Percentiles rank a stretch among this genome's conserved stretches.
Conservation (phyloP, 2,113 vertebrate species). For the Piprites chloris region DNA sequence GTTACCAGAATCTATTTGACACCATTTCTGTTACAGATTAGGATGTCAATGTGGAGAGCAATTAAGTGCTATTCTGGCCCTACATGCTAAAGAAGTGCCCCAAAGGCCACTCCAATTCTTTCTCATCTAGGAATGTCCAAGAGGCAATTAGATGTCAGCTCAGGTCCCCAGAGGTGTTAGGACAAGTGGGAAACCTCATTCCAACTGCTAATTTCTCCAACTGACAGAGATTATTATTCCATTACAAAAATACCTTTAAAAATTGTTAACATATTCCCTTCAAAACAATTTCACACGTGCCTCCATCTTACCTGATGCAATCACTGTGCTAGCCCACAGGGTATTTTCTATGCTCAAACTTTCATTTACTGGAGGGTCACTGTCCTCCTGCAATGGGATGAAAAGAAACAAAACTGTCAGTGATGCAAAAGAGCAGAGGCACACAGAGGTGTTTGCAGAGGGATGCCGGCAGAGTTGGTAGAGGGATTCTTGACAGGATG, state of each 20-base stretch:
- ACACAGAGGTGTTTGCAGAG: neutral
- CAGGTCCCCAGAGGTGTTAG: slow-evolving; percentile 39
- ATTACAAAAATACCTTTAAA: slow-evolving; percentile 60
- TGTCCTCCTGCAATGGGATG: slow-evolving; percentile 84
- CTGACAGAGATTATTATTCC: slow-evolving; percentile 68
- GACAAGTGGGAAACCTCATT: slow-evolving; percentile 53
- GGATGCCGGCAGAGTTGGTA: neutral
- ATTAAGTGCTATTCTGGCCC: slow-evolving; percentile 59
- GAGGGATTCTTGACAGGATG: neutral
- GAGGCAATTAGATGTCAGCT: slow-evolving; percentile 34
- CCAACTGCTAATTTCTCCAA: slow-evolving; percentile 64
- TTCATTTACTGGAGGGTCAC: slow-evolving; percentile 92
- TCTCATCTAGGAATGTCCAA: slow-evolving; percentile 46
- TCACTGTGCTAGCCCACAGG: slow-evolving; percentile 94
- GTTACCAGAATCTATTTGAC: slow-evolving; percentile 16
- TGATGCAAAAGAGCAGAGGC: neutral
- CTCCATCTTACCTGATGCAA: slow-evolving; percentile 86
- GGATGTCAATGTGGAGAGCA: slow-evolving; percentile 52
- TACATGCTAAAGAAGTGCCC: slow-evolving; percentile 29
- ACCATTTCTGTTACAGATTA: slow-evolving; percentile 71
- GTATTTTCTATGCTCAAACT: slow-evolving; percentile 97
- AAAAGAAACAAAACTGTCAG: neutral
- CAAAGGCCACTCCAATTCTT: slow-evolving; percentile 46
- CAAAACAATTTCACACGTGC: neutral
- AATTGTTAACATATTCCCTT: slow-evolving; percentile 72